Base-by-base conservation (phyloP, 2,113 vertebrate species). In the Pardalotus punctatus region DNA sequence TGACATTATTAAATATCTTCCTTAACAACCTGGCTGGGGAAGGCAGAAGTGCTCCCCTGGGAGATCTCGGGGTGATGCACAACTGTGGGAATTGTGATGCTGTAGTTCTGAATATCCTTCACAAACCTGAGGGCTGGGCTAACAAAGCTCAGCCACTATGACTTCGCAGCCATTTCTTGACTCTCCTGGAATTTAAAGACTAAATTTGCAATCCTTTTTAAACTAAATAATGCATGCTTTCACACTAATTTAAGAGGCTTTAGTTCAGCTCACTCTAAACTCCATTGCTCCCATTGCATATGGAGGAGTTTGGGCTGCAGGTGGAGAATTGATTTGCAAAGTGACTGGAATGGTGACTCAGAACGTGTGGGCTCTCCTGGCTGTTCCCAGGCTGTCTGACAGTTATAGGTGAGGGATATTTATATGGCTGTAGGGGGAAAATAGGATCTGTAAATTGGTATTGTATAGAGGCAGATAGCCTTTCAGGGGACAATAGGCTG, bases 361-460 rank as follows among this genome's bases (percentile, higher is more conserved):
- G 70, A 72, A 9, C 0, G 0, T 19, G 1, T 35, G 54, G 45
- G 58, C 54, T 69, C 31, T 47, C 60, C 21, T 80, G 64, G 0
- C 40, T 62, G 23, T 60, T 65, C 40, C 61, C 36, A 36, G 42
- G 16, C 66, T 82, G 47, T 17, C 27, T 67, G 85, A 48, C 21
- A 50, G 25, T 42, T 60, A 23, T 31, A 33, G 62, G 27, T 3
- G 10, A 76, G 79, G 47, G 51, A 65, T 89, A 92, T 94, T 91
- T 93, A 71, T 94, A 65, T 54, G 64, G 27, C 58, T 86, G 50
- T 54, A 61, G 43, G 29, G 80, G 79, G 65, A 36, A 94, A 81
- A 84, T 74, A 53, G 73, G 83, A 67, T 43, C 87, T 92, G 64
- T 81, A 96, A 95, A 93, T 93, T 82, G 67, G 24, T 57, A 40